A percentile compares a stretch with the other conserved stretches of the same genome.
phyloP scores from a whole-genome alignment of 2,888 invertebrate genomes.

The Parnassius glacialis region DNA sequence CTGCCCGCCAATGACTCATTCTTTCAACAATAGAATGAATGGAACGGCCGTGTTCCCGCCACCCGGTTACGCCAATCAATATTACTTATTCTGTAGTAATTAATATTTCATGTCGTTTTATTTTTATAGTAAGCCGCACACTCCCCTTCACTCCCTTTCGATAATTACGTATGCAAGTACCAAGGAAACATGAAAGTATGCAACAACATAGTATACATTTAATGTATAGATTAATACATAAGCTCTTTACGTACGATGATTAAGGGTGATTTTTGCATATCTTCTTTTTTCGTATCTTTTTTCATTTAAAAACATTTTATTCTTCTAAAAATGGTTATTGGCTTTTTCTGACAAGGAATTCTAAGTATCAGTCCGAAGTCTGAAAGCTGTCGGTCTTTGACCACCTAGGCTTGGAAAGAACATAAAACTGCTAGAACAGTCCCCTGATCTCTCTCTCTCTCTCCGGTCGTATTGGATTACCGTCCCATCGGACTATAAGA shows the following conservation, averaged over 20 bases:
- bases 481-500: too few species aligned
- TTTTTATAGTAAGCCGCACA: neutral
- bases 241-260: neutral
- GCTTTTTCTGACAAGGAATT: too few species aligned
- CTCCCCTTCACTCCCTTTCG: neutral
- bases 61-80: slow-evolving; percentile 12
- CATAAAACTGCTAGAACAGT: too few species aligned
- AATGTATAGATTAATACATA: slow-evolving; percentile 1
- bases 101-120: slow-evolving; percentile 15
- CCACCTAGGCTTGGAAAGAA: too few species aligned
- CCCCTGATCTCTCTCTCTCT: too few species aligned
- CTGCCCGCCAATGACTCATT: slow-evolving; percentile 20
- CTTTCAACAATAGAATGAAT: slow-evolving; percentile 19
- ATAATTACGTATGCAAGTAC: slow-evolving; percentile 8
- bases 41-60: slow-evolving; percentile 6
- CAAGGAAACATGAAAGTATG: neutral
- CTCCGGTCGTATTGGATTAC: too few species aligned
- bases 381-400: too few species aligned
- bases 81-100: slow-evolving; percentile 7
- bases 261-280: too few species aligned
- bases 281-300: too few species aligned
- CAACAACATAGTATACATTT: neutral
- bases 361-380: too few species aligned
- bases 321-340: too few species aligned
- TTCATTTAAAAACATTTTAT: too few species aligned